A percentile compares a stretch with the other conserved stretches of the same genome.
Evolutionary conservation across 1,140 invertebrate genomes (phyloP).

Genomic region (Rhizoglyphus robini): DNA sequence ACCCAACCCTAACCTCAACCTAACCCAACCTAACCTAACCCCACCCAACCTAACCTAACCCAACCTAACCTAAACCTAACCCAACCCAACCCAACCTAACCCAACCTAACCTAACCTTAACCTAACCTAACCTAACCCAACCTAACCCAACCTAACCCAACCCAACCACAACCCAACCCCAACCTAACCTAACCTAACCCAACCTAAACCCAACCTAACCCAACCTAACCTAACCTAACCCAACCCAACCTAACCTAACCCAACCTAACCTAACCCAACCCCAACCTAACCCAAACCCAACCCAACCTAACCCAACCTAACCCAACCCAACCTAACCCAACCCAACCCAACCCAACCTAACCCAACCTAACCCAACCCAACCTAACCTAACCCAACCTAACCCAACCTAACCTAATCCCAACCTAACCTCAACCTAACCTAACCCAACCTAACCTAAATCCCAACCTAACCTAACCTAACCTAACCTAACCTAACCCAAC

Average conservation of each 20-base stretch:
- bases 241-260: constrained; percentile 30
- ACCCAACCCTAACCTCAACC: constrained; percentile 6
- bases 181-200: constrained; percentile 26
- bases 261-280: constrained; percentile 31
- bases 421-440: no score
- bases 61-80: no score
- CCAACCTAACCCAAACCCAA: no score
- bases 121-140: constrained; percentile 25
- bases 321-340: constrained; percentile 32
- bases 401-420: constrained; percentile 24
- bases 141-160: no score
- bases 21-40: no score
- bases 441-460: no score
- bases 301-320: constrained; percentile 33
- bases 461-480: constrained; percentile 28
- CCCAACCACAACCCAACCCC: no score
- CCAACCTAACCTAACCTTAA: constrained; percentile 23
- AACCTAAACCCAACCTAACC: constrained; percentile 27
- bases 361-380: constrained; percentile 26
- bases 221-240: constrained; percentile 27
- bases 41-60: no score
- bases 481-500: constrained; percentile 28
- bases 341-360: constrained; percentile 26
- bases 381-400: constrained; percentile 22
- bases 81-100: constrained; percentile 8